Evolutionary conservation across 2,113 vertebrate species (phyloP).

Genomic region (Progne subis): DNA sequence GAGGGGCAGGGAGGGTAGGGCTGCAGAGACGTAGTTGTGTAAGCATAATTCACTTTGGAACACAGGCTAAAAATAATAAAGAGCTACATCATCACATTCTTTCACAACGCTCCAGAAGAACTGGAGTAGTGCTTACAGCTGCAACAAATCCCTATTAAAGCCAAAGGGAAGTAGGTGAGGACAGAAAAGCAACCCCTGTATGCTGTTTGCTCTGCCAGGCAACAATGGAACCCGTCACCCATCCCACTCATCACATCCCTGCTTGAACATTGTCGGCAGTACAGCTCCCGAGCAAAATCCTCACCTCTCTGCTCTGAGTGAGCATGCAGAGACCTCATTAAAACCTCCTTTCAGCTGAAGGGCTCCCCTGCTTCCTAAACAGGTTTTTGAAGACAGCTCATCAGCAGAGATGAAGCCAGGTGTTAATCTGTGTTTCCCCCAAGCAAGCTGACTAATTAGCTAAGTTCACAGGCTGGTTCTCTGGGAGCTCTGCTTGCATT

Average conservation of each 20-base stretch:
- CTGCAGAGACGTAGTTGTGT: slow-evolving; percentile 6
- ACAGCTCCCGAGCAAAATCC: background rate
- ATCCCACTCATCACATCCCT: rapidly evolving
- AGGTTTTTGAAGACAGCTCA: slow-evolving; percentile 1
- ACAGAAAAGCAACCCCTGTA: background rate
- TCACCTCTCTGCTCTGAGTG: rapidly evolving
- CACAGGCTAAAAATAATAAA: slow-evolving; percentile 58
- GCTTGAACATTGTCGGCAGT: rapidly evolving
- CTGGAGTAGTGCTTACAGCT: background rate
- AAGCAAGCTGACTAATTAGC: background rate
- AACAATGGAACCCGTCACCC: background rate
- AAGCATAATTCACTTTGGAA: slow-evolving; percentile 48
- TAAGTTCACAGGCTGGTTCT: background rate
- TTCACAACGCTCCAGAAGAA: slow-evolving; percentile 24
- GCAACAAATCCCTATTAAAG: background rate
- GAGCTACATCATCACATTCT: slow-evolving; percentile 64
- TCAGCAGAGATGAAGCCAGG: slow-evolving; percentile 1
- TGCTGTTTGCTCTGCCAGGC: background rate
- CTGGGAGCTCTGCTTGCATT: background rate
- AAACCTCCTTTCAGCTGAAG: background rate
- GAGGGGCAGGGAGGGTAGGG: background rate
- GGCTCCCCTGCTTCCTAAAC: background rate
- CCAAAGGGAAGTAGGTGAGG: slow-evolving; percentile 2
- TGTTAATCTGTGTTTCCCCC: background rate
- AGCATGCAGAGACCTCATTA: background rate